Evolutionary conservation across 2,113 vertebrate species (phyloP).

Genomic region (Bambusicola thoracicus): DNA sequence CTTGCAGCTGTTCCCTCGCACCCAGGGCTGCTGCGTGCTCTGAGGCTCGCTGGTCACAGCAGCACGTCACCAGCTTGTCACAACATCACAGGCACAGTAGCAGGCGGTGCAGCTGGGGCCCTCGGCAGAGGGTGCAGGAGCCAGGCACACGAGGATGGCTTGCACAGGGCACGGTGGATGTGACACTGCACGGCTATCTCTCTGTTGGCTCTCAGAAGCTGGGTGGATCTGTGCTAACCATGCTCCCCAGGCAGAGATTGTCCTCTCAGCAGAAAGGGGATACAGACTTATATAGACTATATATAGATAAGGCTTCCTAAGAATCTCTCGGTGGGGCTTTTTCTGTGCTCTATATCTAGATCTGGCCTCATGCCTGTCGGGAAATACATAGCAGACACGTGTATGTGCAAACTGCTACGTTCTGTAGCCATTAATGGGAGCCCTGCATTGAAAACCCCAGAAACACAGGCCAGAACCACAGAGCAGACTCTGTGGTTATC

Average conservation of each 20-base stretch:
- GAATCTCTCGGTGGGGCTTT: slow-evolving; percentile 25
- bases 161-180: accelerated
- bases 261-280: slow-evolving; percentile 47
- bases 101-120: background rate
- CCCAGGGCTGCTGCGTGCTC: accelerated
- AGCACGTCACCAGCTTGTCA: background rate
- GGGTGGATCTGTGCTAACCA: background rate
- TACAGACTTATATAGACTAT: slow-evolving; percentile 35
- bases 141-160: background rate
- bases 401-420: background rate
- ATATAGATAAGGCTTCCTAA: slow-evolving; percentile 68
- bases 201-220: background rate
- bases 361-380: slow-evolving; percentile 3
- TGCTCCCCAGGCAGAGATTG: background rate
- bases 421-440: background rate
- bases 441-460: background rate
- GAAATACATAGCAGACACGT: background rate
- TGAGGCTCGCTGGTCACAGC: background rate
- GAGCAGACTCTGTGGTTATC: background rate
- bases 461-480: background rate
- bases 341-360: slow-evolving; percentile 37
- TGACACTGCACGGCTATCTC: accelerated
- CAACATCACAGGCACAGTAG: background rate
- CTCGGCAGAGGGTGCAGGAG: background rate
- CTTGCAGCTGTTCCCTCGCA: background rate